These are phyloP conservation scores for Solenopsis invicta DNA, from an alignment of 1,140 invertebrate genomes.

Conservation along the genomic window DNA sequence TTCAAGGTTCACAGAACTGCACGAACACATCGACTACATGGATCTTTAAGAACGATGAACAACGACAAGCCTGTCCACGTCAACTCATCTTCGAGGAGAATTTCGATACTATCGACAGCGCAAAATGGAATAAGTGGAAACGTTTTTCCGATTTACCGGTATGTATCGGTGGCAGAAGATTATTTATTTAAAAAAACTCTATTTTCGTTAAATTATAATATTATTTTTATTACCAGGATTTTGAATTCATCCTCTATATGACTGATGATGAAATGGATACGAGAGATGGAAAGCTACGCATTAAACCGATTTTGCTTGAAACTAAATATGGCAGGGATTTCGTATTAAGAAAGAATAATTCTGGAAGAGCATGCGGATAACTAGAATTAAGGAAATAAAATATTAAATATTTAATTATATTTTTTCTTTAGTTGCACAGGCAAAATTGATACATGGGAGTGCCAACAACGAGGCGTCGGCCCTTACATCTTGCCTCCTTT, in stretches of 20 bases:
- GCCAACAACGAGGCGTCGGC: constrained; percentile 85
- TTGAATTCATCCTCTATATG: constrained; percentile 91
- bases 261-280: constrained; percentile 89
- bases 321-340: constrained; percentile 88
- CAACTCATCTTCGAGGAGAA: constrained; percentile 81
- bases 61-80: constrained; percentile 71
- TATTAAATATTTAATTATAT: constrained; percentile 28
- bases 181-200: background rate
- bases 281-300: constrained; percentile 88
- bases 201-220: background rate
- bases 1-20: constrained; percentile 46
- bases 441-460: constrained; percentile 82
- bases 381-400: background rate
- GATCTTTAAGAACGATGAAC: constrained; percentile 56
- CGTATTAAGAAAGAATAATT: constrained; percentile 85
- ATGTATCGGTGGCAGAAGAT: constrained; percentile 12
- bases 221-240: constrained; percentile 83
- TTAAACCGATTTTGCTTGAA: constrained; percentile 89
- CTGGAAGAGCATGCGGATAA: constrained; percentile 84
- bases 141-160: constrained; percentile 79
- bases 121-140: constrained; percentile 75
- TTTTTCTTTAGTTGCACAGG: constrained; percentile 88
- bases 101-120: constrained; percentile 74
- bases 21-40: constrained; percentile 71
- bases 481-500: constrained; percentile 90